A percentile compares a stretch with the other conserved stretches of the same genome.
phyloP scores from a whole-genome alignment of 2,797 vertebrate genomes.

The Cossypha caffra region DNA sequence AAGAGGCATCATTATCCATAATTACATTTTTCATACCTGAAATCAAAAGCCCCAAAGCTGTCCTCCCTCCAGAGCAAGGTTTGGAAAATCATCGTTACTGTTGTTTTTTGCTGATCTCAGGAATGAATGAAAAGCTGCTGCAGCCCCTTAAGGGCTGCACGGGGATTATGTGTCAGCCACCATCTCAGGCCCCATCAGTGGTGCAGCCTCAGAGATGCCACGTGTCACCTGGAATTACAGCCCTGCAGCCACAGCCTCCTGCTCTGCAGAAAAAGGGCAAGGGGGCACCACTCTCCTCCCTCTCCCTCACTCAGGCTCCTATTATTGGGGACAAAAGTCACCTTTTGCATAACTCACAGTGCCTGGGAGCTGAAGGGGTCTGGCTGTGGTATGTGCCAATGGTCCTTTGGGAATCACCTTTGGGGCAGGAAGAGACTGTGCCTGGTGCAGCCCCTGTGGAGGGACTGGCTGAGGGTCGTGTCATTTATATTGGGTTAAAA shows the following conservation, averaged over 20 bases:
- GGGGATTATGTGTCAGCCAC: neutral
- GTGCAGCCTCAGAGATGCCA: neutral
- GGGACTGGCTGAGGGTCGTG: neutral
- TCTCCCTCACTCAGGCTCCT: neutral
- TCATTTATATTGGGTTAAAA: neutral
- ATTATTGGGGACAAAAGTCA: neutral
- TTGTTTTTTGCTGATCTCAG: neutral
- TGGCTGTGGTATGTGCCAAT: rapidly evolving
- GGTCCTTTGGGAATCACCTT: neutral
- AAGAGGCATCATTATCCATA: neutral
- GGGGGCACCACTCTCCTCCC: neutral
- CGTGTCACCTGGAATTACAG: neutral
- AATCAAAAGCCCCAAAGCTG: neutral
- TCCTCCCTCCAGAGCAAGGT: neutral
- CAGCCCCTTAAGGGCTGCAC: neutral
- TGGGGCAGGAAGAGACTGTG: neutral
- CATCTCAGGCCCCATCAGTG: rapidly evolving
- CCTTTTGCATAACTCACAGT: neutral
- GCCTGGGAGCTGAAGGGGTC: neutral
- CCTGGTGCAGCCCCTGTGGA: too few species aligned
- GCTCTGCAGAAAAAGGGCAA: neutral
- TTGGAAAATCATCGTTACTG: neutral
- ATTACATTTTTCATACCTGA: neutral
- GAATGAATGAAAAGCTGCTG: neutral
- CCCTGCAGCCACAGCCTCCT: neutral